Evolutionary conservation across 2,888 invertebrate genomes (phyloP).

Genomic region (Osedax fenrisi): DNA sequence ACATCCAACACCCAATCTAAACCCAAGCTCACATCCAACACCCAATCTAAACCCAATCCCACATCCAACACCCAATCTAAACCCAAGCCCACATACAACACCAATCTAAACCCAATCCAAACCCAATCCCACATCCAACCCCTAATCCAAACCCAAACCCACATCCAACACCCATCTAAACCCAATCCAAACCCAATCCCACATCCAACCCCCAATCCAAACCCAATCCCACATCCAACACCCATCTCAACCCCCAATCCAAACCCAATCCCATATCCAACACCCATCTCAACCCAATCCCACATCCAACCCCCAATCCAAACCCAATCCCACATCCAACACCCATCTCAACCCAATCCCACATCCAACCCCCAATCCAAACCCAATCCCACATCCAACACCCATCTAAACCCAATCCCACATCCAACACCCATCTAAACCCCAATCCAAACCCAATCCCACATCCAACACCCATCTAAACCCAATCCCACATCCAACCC

Average conservation of each 20-base stretch:
- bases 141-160: constrained; percentile 35
- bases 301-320: constrained; percentile 38
- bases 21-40: constrained; percentile 36
- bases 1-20: constrained; percentile 34
- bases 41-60: constrained; percentile 37
- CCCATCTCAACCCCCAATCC: constrained; percentile 21
- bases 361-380: constrained; percentile 37
- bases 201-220: constrained; percentile 38
- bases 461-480: too few species aligned
- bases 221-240: constrained; percentile 36
- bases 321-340: constrained; percentile 36
- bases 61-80: constrained; percentile 36
- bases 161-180: constrained; percentile 35
- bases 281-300: constrained; percentile 37
- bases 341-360: constrained; percentile 34
- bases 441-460: constrained; percentile 37
- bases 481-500: too few species aligned
- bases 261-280: constrained; percentile 16
- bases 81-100: constrained; percentile 38
- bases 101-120: constrained; percentile 37
- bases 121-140: constrained; percentile 37
- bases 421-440: too few species aligned
- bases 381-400: constrained; percentile 36
- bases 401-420: too few species aligned
- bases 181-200: constrained; percentile 38